These are phyloP conservation scores for Zygogramma bicolorata DNA, from an alignment of 2,888 invertebrate species.

Conservation along the genomic window DNA sequence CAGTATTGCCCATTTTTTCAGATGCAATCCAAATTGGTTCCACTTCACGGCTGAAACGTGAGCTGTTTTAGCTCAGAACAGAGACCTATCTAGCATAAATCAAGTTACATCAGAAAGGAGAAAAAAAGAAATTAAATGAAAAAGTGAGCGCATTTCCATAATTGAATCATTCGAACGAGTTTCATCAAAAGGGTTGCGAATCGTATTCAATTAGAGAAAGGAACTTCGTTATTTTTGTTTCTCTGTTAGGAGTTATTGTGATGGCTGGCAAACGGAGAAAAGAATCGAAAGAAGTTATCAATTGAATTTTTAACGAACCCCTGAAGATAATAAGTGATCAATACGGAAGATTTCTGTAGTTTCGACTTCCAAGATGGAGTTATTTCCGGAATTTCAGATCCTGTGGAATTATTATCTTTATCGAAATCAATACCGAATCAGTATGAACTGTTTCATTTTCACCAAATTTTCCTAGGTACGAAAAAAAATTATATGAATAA, in stretches of 20 bases:
- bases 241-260: not conserved
- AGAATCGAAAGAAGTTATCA: not conserved
- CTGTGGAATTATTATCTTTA: too few species aligned
- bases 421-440: too few species aligned
- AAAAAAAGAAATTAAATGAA: not conserved
- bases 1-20: not conserved
- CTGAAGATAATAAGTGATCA: not conserved
- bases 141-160: constrained; percentile 6
- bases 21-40: not conserved
- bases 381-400: too few species aligned
- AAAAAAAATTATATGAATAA: too few species aligned
- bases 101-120: not conserved
- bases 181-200: constrained; percentile 1
- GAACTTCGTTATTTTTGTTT: not conserved
- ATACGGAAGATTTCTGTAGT: too few species aligned
- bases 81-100: not conserved
- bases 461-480: too few species aligned
- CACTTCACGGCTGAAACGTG: not conserved
- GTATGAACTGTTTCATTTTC: too few species aligned
- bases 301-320: too few species aligned
- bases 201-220: not conserved
- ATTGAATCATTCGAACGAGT: constrained; percentile 7
- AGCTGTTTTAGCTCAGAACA: not conserved
- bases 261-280: not conserved
- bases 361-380: too few species aligned